phyloP scores from a whole-genome alignment of 2,888 invertebrate species.

The Embidobia sp. region DNA sequence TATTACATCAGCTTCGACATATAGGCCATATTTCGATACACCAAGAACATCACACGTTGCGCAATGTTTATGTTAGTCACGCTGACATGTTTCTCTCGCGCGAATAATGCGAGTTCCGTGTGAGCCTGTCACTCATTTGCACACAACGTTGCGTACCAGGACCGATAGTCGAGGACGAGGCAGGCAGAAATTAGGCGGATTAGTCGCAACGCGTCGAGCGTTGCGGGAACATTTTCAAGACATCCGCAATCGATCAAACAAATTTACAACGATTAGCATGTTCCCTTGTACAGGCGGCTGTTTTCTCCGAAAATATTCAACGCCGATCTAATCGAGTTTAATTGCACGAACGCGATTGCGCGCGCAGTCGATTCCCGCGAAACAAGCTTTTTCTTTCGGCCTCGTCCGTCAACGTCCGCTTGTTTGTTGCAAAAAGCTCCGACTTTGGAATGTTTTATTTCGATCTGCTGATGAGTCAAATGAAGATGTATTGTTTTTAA shows the following conservation, averaged over 20 bases:
- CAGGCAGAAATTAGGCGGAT: constrained; percentile 67
- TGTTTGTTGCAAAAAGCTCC: no score
- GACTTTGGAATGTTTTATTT: no score
- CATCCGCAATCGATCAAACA: constrained; percentile 20
- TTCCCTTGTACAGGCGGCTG: no score
- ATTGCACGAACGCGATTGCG: no score
- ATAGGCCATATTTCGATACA: constrained; percentile 56
- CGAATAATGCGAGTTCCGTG: constrained; percentile 61
- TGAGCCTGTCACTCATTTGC: constrained; percentile 63
- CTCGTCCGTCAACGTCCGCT: no score
- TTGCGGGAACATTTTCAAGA: constrained; percentile 37
- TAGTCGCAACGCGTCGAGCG: constrained; percentile 51
- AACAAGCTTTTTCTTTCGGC: no score
- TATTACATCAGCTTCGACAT: constrained; percentile 6
- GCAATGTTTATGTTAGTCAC: constrained; percentile 8
- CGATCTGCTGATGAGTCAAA: no score
- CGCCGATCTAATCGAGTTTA: no score
- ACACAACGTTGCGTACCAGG: constrained; percentile 62
- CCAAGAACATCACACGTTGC: constrained; percentile 45
- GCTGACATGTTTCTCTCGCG: constrained; percentile 39
- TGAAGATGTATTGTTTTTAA: no score
- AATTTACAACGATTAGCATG: constrained; percentile 26
- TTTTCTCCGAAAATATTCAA: no score
- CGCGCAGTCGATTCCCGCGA: no score
- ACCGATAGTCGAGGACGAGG: constrained; percentile 66